Base-by-base conservation (phyloP, 2,113 vertebrate species). In the Sebastes schlegelii region DNA sequence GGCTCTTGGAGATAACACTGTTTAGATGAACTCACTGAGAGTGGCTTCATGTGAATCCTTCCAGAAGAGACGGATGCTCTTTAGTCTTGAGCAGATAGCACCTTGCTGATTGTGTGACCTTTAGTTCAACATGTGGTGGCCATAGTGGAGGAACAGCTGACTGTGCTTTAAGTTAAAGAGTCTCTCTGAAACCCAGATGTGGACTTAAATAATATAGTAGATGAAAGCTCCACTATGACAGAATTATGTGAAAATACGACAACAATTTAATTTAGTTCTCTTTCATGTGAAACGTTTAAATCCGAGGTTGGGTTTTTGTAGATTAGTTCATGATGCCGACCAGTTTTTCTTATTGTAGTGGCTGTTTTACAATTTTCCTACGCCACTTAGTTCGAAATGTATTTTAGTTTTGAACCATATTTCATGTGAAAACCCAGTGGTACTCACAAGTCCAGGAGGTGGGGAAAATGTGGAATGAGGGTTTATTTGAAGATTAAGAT, bases 101-200 rank as follows among this genome's bases (percentile, higher is more conserved):
- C n/a, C 6, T 43, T 16, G n/a, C 26, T 68, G 13, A 51, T 23
- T 14, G 13, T 61, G 9, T 74, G 16, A 62, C 6, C 54, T 62
- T 14, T n/a, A 42, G 61, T 65, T 60, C n/a, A 64, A 48, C 23
- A 64, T 70, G 74, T 74, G 70, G 61, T 4, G n/a, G 75, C 40
- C 21, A 5, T 10, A 57, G 45, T 72, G 66, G 54, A 66, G 45
- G 79, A 52, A 62, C 75, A 61, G 13, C 49, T 45, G 51, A 70
- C 63, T 70, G n/a, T 42, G 52, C 55, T 75, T 81, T 52, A 67
- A 52, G 49, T 69, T 85, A 9, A 68, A 82, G 45, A 61, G 52
- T 51, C 19, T 65, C 45, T 16, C 55, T 83, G 54, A 63, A 58
- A 17, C 3, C 26, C 85, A 70, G 66, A 49, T 72, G 48, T 76